Evolutionary conservation across 2,113 vertebrate species (phyloP).

Genomic region (Myotis lucifugus): DNA sequence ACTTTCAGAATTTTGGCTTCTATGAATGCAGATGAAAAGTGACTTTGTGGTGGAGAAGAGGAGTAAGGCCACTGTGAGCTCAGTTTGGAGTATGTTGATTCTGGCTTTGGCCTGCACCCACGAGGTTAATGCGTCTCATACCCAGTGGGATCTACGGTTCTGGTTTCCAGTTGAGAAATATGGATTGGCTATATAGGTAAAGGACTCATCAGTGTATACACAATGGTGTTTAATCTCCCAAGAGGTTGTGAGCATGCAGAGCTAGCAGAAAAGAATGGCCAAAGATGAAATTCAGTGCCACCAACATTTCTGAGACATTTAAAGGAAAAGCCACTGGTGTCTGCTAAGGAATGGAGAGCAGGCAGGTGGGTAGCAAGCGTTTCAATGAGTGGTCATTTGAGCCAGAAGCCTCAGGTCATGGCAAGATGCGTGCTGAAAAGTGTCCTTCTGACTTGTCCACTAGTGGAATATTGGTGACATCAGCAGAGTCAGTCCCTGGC

Average conservation of each 20-base stretch:
- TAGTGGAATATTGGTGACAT: neutral
- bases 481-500: neutral
- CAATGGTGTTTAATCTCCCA: neutral
- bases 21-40: neutral
- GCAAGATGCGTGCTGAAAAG: too few relatives aligned
- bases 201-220: neutral
- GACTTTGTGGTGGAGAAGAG: neutral
- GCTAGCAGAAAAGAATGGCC: neutral
- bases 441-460: neutral
- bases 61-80: neutral
- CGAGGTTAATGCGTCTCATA: neutral
- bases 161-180: neutral
- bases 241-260: neutral
- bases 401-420: neutral
- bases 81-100: neutral
- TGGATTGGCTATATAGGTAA: neutral
- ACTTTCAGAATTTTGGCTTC: neutral
- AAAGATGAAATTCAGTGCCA: rapidly evolving
- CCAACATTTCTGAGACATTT: neutral
- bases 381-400: neutral
- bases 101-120: neutral
- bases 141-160: neutral
- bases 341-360: neutral
- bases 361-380: neutral
- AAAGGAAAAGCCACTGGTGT: neutral